A percentile compares a stretch with the other conserved stretches of the same genome.
phyloP scores from a whole-genome alignment of 2,888 invertebrate genomes.

The Oscheius sp. region DNA sequence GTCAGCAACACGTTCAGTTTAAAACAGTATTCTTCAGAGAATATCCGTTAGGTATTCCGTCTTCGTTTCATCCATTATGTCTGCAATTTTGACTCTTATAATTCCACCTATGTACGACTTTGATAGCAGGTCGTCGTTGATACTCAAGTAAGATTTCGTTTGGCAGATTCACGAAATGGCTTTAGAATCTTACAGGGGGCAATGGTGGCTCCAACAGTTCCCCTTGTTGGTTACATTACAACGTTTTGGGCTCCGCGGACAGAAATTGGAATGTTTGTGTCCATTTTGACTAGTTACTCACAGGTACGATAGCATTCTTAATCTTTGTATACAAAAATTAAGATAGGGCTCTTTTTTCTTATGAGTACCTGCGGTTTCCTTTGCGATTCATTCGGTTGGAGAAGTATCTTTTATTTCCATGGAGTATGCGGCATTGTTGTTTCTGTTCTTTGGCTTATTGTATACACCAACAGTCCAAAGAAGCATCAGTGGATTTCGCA shows the following conservation, averaged over 20 bases:
- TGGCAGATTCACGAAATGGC: too few relatives aligned
- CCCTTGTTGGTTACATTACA: constrained; percentile 43
- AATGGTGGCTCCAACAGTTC: constrained; percentile 42
- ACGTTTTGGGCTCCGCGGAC: constrained; percentile 43
- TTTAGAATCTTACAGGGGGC: constrained; percentile 44
- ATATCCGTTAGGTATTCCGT: constrained; percentile 10
- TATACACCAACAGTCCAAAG: constrained; percentile 42
- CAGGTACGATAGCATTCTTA: constrained; percentile 31
- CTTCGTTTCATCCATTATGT: constrained; percentile 22
- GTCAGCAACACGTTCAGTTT: not conserved
- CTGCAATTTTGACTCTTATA: constrained; percentile 17
- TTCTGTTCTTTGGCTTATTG: constrained; percentile 39
- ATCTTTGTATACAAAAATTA: not conserved
- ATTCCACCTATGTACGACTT: constrained; percentile 23
- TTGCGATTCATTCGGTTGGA: constrained; percentile 44
- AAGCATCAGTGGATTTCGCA: constrained; percentile 41
- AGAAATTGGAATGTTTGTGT: constrained; percentile 47
- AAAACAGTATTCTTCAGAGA: not conserved
- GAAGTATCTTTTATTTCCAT: constrained; percentile 45
- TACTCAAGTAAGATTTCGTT: constrained; percentile 1
- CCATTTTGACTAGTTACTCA: constrained; percentile 43
- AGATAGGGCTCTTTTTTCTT: constrained; percentile 48
- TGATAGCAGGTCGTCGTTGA: not conserved
- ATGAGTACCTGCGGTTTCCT: constrained; percentile 44
- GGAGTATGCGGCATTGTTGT: constrained; percentile 22